These are phyloP conservation scores for Cephus rjabovi DNA, from an alignment of 2,888 invertebrate genomes.

Conservation along the genomic window DNA sequence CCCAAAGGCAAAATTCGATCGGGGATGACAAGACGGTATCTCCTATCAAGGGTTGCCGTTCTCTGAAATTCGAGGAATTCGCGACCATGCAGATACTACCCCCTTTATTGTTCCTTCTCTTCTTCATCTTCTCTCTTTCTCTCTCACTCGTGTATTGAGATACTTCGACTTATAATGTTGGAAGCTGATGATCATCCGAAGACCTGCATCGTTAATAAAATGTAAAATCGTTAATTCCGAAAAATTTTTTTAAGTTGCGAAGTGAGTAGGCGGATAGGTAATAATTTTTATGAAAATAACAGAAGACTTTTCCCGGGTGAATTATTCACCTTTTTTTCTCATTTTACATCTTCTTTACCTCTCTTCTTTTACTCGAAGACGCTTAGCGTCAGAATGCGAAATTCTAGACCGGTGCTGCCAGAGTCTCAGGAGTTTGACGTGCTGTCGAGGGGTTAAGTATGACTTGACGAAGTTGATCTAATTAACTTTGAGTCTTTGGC, in stretches of 20 bases:
- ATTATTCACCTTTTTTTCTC: background rate
- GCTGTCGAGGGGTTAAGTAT: constrained; percentile 27
- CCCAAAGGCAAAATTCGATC: constrained; percentile 62
- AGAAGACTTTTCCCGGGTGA: background rate
- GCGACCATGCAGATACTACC: constrained; percentile 57
- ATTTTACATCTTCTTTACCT: constrained; percentile 13
- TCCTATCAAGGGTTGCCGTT: constrained; percentile 12
- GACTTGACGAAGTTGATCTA: constrained; percentile 48
- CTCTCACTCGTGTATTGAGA: background rate
- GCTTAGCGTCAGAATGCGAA: background rate
- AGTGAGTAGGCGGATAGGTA: background rate
- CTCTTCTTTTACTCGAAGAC: background rate
- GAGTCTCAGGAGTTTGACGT: background rate
- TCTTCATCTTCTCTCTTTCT: background rate
- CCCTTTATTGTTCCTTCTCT: constrained; percentile 17
- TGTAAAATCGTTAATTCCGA: background rate
- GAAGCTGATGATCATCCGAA: background rate
- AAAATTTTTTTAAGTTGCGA: background rate
- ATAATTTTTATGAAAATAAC: background rate
- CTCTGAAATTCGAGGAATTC: constrained; percentile 57
- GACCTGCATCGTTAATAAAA: background rate
- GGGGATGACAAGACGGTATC: constrained; percentile 53
- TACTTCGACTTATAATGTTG: background rate
- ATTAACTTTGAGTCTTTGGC: constrained; percentile 39
- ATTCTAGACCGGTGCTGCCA: background rate